Evolutionary conservation across 1,140 invertebrate species (phyloP), one percentile per base, ranked within the genome.

Genomic region (Eumeta japonica): DNA sequence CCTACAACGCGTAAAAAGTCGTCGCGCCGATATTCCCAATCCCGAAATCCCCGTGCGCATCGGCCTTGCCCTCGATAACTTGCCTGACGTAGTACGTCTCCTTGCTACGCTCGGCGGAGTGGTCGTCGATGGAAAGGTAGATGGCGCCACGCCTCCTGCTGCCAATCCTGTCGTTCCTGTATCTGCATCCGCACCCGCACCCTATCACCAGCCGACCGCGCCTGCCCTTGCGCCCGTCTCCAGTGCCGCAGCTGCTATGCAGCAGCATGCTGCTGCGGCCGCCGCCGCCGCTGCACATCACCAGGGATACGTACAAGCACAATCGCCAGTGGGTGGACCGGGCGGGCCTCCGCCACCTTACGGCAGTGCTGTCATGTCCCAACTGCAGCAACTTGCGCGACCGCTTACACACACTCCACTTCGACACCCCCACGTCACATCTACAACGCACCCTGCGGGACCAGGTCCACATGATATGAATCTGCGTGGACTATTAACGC

Each of bases 1-100:
- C 76, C 76, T 89, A 42, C 85, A 88, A 63, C 80, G 87, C 49
- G 86, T 90, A 45, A 90, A 90, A 70, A 84, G 83, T 49, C 80
- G 84, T 48, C 76, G 87, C 50, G 87, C 87, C 2, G 87, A 90
- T 67, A 89, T 89, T 57, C 87, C 88, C 45, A 90, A 89, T 79
- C 87, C 87, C 2, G 87, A 90, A 75, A 89, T 89, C 50, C 88
- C 86, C 24, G 88, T 88, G 24, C 80, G 87, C 52, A 90, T 89
- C 60, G 81, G 83, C 60, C 77, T 89, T 20, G 83, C 81, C 33
- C 74, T 88, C 41, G 88, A 89, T 55, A 88, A 88, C 79, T 80
- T 89, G 44, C 79, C 84, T 17, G 87, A 90, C 57, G 73, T 90
- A 28, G 79, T 88, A 34, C 85, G 88, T 5, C 28, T 10, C 28